Conservation (phyloP, 2,113 vertebrate species). For the Campylomormyrus tamandua region DNA sequence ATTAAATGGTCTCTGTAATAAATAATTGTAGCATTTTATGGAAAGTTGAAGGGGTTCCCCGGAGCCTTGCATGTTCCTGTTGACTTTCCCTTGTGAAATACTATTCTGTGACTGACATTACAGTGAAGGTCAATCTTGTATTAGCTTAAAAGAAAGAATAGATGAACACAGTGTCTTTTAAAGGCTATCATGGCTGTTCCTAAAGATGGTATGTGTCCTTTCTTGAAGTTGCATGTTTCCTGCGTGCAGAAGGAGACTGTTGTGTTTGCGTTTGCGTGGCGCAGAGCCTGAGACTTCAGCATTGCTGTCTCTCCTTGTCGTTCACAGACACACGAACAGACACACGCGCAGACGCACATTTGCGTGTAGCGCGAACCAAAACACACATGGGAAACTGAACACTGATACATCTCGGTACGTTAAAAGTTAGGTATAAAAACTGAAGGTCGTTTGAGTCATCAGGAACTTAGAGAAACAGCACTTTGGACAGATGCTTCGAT, state of each 20-base stretch:
- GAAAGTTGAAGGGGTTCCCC: background rate
- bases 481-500: conserved; percentile 6
- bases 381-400: background rate
- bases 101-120: conserved; percentile 10
- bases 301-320: background rate
- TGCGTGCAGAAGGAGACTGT: background rate
- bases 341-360: background rate
- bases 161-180: conserved; percentile 10
- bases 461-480: conserved; percentile 1
- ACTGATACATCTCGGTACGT: background rate
- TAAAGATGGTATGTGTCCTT: background rate
- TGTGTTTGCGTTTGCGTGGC: background rate
- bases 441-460: background rate
- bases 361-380: background rate
- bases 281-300: background rate
- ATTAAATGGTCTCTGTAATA: conserved; percentile 8
- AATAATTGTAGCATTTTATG: conserved; percentile 8
- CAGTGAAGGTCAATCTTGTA: conserved; percentile 6
- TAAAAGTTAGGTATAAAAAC: background rate
- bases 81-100: conserved; percentile 1
- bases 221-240: background rate
- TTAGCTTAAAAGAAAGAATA: background rate
- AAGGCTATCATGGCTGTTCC: conserved; percentile 9
- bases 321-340: background rate
- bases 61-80: background rate